phyloP scores from a whole-genome alignment of 2,113 vertebrate genomes.

The Lepus americanus region DNA sequence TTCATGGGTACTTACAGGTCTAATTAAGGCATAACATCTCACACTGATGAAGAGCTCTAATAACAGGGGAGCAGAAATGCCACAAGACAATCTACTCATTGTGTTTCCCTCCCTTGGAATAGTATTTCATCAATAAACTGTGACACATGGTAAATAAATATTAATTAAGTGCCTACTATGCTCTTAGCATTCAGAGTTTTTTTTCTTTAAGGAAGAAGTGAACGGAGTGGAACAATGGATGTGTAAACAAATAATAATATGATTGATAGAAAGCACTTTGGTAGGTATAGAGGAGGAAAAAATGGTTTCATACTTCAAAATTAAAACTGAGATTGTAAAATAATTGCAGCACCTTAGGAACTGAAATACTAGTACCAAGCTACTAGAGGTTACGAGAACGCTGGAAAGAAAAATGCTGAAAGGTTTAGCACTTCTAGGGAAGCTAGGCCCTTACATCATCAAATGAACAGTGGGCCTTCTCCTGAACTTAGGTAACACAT shows the following conservation, averaged over 20 bases:
- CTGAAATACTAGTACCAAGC: not conserved
- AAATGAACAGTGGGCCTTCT: not conserved
- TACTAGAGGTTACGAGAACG: not conserved
- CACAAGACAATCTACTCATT: not conserved
- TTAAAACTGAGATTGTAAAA: not conserved
- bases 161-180: slow-evolving; percentile 9
- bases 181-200: not conserved
- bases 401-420: not conserved
- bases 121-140: not conserved
- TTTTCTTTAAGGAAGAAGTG: not conserved
- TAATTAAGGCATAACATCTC: slow-evolving; percentile 53
- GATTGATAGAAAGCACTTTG: not conserved
- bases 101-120: not conserved
- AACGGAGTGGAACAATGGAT: not conserved
- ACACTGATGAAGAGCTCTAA: slow-evolving; percentile 49
- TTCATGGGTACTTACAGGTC: slow-evolving; percentile 59
- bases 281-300: not conserved
- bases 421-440: not conserved
- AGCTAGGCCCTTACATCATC: not conserved
- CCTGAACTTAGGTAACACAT: not conserved
- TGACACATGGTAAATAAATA: not conserved
- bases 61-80: not conserved
- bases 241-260: not conserved
- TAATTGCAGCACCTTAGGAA: not conserved
- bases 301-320: not conserved